phyloP scores from a whole-genome alignment of 2,797 vertebrate species.

The Pristis pectinata region DNA sequence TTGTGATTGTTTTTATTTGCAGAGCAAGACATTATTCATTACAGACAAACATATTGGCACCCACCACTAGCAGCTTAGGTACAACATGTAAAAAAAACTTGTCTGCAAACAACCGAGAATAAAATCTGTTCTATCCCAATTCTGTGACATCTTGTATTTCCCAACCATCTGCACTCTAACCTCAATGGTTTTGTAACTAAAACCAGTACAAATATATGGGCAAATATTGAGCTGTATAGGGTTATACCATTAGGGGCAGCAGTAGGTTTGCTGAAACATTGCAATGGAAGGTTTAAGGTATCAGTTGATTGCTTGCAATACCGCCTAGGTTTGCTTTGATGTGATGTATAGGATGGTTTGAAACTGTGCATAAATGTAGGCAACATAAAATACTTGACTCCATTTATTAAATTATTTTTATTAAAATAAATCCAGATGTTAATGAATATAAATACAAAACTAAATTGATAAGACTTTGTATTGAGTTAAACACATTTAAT shows the following conservation, averaged over 20 bases:
- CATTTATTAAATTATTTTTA: conserved; percentile 7
- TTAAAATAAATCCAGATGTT: conserved; percentile 3
- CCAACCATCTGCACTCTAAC: not conserved
- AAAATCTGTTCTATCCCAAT: not conserved
- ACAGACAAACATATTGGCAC: not conserved
- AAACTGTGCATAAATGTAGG: not conserved
- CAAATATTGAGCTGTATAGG: not conserved
- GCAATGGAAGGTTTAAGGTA: not conserved
- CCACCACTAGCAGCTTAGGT: not conserved
- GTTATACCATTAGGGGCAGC: not conserved
- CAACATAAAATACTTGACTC: not conserved
- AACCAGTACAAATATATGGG: not conserved
- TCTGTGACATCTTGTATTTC: not conserved
- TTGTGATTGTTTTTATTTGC: not conserved
- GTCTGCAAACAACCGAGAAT: not conserved
- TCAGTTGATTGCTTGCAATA: not conserved
- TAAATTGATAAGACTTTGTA: not conserved
- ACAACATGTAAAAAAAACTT: not conserved
- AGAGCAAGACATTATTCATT: not conserved
- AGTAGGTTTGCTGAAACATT: not conserved
- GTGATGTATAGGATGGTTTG: not conserved
- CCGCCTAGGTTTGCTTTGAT: not conserved
- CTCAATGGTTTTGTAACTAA: not conserved
- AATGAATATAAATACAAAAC: conserved; percentile 16
- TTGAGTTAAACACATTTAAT: not conserved